These are phyloP conservation scores for Subacronicta megacephala DNA, from an alignment of 2,888 invertebrate genomes.

Conservation along the genomic window DNA sequence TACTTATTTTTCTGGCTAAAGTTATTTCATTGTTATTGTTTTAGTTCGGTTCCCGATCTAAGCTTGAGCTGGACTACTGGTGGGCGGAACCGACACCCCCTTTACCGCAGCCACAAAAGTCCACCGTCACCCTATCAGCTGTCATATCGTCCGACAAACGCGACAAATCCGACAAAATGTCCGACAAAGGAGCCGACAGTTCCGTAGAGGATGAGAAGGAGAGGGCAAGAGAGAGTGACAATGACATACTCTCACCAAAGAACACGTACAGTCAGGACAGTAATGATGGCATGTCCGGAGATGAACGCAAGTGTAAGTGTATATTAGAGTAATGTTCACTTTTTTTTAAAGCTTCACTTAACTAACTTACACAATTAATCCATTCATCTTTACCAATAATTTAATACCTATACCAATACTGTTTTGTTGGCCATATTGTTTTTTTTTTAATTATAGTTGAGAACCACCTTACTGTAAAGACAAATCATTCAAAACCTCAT, in stretches of 20 bases:
- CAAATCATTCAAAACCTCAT: no score
- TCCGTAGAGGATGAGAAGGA: constrained; percentile 74
- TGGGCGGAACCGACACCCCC: constrained; percentile 91
- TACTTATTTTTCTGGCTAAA: neutral
- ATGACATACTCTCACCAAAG: constrained; percentile 81
- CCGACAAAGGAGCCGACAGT: constrained; percentile 70
- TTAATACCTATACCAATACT: no score
- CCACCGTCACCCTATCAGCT: constrained; percentile 4
- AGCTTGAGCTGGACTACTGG: constrained; percentile 94
- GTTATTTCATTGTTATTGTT: constrained; percentile 43
- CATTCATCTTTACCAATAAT: no score
- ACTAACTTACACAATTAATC: no score
- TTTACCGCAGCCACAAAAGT: constrained; percentile 65
- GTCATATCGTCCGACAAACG: constrained; percentile 35
- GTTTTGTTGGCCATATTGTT: no score
- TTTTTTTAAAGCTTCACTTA: no score
- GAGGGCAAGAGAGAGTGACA: constrained; percentile 71
- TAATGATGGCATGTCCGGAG: constrained; percentile 84
- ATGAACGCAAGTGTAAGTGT: constrained; percentile 80
- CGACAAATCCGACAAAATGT: constrained; percentile 48
- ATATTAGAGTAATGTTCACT: neutral
- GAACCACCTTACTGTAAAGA: no score
- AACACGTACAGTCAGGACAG: constrained; percentile 81
- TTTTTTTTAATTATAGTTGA: no score
- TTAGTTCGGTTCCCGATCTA: constrained; percentile 93